Evolutionary conservation across 2,888 invertebrate genomes (phyloP).

Genomic region (Tridacna crocea): DNA sequence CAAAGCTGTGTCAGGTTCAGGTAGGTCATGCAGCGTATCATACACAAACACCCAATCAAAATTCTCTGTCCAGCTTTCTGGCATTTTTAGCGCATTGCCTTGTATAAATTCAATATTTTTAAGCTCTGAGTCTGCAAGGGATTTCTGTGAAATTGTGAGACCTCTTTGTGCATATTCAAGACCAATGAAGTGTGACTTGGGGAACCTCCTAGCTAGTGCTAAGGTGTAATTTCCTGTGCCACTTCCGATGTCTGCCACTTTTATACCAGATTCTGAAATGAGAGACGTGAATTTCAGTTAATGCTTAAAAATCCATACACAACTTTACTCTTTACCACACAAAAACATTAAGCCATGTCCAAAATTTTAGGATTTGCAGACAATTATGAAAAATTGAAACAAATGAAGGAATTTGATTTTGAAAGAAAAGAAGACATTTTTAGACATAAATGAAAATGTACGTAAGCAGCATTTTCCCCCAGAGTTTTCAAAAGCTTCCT

Average conservation of each 20-base stretch:
- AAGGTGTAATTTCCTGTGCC: conserved; percentile 38
- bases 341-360: no score
- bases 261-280: conserved; percentile 46
- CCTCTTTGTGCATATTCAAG: conserved; percentile 29
- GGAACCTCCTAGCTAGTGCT: conserved; percentile 44
- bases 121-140: conserved; percentile 4
- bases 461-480: background rate
- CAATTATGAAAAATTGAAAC: no score
- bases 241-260: conserved; percentile 49
- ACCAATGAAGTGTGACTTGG: conserved; percentile 51
- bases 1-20: conserved; percentile 35
- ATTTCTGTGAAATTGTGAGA: conserved; percentile 20
- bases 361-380: no score
- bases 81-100: conserved; percentile 36
- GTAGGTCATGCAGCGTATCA: conserved; percentile 45
- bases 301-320: no score
- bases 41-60: conserved; percentile 50
- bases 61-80: conserved; percentile 25
- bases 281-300: background rate
- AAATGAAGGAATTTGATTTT: no score
- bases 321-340: no score
- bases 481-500: background rate
- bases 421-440: background rate
- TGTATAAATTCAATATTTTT: conserved; percentile 26
- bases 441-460: background rate